Conservation (phyloP, 2,888 invertebrate genomes). For the Mayetiola destructor region DNA sequence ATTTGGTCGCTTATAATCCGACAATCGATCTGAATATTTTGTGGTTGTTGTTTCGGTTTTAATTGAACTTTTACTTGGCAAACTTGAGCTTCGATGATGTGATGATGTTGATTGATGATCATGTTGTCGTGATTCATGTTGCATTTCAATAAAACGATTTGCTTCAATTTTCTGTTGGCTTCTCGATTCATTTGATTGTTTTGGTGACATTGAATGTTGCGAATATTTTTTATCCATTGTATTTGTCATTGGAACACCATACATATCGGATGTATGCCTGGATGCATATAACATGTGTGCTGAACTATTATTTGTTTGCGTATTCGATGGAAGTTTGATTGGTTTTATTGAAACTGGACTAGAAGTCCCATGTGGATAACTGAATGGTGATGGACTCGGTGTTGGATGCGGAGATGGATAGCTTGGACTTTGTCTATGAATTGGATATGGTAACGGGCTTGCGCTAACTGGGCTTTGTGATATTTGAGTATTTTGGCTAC, state of each 20-base stretch:
- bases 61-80: background rate
- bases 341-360: conserved; percentile 12
- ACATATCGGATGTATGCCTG: background rate
- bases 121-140: background rate
- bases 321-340: conserved; percentile 3
- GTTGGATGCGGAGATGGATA: conserved; percentile 19
- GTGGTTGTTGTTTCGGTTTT: background rate
- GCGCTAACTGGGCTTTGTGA: conserved; percentile 16
- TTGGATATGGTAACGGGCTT: conserved; percentile 15
- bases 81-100: background rate
- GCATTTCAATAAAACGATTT: too few relatives aligned
- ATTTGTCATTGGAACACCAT: conserved; percentile 1
- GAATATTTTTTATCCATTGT: background rate
- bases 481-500: conserved; percentile 10
- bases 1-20: conserved; percentile 13
- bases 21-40: background rate
- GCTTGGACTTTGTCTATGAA: conserved; percentile 19
- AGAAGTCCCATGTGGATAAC: background rate
- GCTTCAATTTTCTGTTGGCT: background rate
- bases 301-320: background rate
- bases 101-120: background rate
- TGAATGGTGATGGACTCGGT: conserved; percentile 17
- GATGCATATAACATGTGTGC: background rate
- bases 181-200: background rate
- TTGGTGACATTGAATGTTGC: background rate